Base-by-base conservation (phyloP, 2,888 invertebrate genomes). In the Steinernema carpocapsae region DNA sequence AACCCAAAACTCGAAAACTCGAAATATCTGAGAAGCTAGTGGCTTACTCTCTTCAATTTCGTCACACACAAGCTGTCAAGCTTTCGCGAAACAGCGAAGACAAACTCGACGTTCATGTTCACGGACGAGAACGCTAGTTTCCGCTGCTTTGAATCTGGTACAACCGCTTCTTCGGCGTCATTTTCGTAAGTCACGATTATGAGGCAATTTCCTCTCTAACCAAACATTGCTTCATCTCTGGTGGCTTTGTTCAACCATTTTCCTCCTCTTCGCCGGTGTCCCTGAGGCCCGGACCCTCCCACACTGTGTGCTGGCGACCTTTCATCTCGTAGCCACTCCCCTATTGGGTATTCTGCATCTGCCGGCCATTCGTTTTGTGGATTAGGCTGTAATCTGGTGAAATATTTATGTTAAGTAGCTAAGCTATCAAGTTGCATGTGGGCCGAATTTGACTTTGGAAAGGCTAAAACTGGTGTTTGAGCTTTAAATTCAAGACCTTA, bases 171-270 rank as follows among this genome's bases (percentile, higher is more conserved):
- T n/a, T n/a, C n/a, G n/a, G n/a, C n/a, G n/a, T n/a, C n/a, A n/a
- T n/a, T n/a, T n/a, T n/a, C n/a, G n/a, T n/a, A n/a, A n/a, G 37
- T 22, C 52, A 12, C 22, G 52, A 14, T 17, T 29, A 64, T 32
- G 64, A 64, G 32, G n/a, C 64, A 32, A 64, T 64, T 64, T 64
- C 64, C 64, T 29, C 14, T n/a, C 29, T 64, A 29, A 17, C 10
- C 7, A 64, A 37, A 64, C 29, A 37, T 26, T 10, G 2, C 32
- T 52, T 24, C 12, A 32, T 29, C 19, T 32, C 64, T 3, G 37
- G 6, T 7, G 17, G 29, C 26, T 26, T 32, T 64, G 64, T 64
- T 64, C 29, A 64, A 17, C 17, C 32, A 29, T 64, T 32, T 4
- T 17, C 52, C 2, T 22, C 12, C 22, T 37, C 37, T 48, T 19